Evolutionary conservation across 2,888 invertebrate species (phyloP), one percentile per base, ranked within the genome.

Genomic region (Cephalotes varians): DNA sequence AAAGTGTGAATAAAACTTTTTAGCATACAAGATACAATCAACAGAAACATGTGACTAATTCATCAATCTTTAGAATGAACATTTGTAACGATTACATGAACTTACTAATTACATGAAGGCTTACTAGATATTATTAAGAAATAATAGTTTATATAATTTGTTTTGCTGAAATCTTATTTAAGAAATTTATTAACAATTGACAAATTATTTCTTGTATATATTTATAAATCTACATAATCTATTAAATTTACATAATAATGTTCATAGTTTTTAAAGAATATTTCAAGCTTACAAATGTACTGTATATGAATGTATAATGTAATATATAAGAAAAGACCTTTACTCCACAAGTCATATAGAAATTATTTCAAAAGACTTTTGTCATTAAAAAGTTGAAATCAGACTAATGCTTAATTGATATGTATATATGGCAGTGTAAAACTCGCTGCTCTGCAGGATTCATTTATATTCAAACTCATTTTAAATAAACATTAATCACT

Each of bases 1-100:
- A 21, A 58, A 0, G 51, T 54, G 25, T 28, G 21, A 72, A 84
- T 83, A 49, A 44, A 40, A 74, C 9, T 79, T n/a, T 9, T 83
- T 47, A 47, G 6, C 9, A 31, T 58, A 56, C 60, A 1, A 21
- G 21, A 34, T 71, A 25, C 2, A 56, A 71, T 34, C 56, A n/a
- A 2, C 0, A 47, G 12, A 31, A 65, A 60, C 9, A 47, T 18
- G 40, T 40, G 40, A 56, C 40, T 31, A 44, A 44, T 12, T 40
- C 7, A 25, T 67, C n/a, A 28, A 9, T 54, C 7, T 28, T 65
- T 18, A 49, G 7, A 58, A 47, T n/a, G n/a, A 47, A 74, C 21
- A 62, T 49, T 60, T 21, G 6, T 62, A 44, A 37, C n/a, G n/a
- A 56, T 18, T 15, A 25, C 25, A 44, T 10, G 62, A 18, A n/a